Evolutionary conservation across 2,113 vertebrate genomes (phyloP).

Genomic region (Chiloscyllium plagiosum): DNA sequence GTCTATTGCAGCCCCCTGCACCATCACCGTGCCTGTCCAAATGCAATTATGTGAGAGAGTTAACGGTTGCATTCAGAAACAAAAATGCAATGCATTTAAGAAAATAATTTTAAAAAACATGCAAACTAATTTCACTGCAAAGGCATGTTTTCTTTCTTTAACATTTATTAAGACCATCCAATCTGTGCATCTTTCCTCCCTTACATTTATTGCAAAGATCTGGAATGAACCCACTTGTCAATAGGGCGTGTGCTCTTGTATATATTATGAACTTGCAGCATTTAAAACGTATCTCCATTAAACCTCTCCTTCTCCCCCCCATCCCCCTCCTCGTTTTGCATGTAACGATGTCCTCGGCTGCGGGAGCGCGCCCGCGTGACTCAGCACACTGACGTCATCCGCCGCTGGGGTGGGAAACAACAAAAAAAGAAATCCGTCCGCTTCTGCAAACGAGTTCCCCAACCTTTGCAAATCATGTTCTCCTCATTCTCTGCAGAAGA

Average conservation of each 20-base stretch:
- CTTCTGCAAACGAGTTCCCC: background rate
- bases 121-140: background rate
- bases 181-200: background rate
- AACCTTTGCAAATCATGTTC: background rate
- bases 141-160: background rate
- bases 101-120: background rate
- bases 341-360: background rate
- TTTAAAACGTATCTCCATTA: background rate
- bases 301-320: background rate
- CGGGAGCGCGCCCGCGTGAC: conserved; percentile 33
- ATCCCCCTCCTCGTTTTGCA: background rate
- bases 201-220: background rate
- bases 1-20: background rate
- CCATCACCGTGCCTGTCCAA: background rate
- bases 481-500: background rate
- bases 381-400: conserved; percentile 30
- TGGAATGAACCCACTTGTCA: background rate
- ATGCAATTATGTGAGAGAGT: background rate
- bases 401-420: background rate
- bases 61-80: background rate
- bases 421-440: conserved; percentile 22
- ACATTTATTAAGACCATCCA: background rate
- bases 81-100: background rate
- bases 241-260: background rate
- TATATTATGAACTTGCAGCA: background rate